phyloP scores from a whole-genome alignment of 2,888 invertebrate species.

The Eugnorisma glareosa region DNA sequence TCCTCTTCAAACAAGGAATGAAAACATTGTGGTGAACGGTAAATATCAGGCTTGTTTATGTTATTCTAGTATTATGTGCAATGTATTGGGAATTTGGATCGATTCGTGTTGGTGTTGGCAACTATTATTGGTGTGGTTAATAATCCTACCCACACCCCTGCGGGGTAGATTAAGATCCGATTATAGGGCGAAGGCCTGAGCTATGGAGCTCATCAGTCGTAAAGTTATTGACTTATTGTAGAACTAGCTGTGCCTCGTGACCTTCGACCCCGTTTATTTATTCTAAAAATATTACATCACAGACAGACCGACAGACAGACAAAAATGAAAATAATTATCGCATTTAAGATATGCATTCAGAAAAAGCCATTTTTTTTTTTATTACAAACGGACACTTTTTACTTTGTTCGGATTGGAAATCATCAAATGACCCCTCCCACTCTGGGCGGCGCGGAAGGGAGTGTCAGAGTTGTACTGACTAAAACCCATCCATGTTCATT shows the following conservation, averaged over 20 bases:
- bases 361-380: no score
- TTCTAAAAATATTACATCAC: no score
- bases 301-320: no score
- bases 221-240: not conserved
- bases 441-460: no score
- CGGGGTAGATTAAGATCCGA: not conserved
- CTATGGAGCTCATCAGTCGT: not conserved
- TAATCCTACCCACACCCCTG: not conserved
- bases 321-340: no score
- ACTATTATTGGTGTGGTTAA: not conserved
- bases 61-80: not conserved
- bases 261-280: no score
- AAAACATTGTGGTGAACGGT: constrained; percentile 4
- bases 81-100: not conserved
- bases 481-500: no score
- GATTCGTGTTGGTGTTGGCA: not conserved
- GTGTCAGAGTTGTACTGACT: no score
- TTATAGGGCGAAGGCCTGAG: not conserved
- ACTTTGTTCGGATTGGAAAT: no score
- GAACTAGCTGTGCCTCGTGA: not conserved
- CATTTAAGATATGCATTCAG: no score
- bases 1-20: constrained; percentile 28
- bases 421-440: no score
- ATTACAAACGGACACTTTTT: no score
- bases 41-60: constrained; percentile 10